Evolutionary conservation across 2,888 invertebrate species (phyloP).

Genomic region (Apamea monoglypha): DNA sequence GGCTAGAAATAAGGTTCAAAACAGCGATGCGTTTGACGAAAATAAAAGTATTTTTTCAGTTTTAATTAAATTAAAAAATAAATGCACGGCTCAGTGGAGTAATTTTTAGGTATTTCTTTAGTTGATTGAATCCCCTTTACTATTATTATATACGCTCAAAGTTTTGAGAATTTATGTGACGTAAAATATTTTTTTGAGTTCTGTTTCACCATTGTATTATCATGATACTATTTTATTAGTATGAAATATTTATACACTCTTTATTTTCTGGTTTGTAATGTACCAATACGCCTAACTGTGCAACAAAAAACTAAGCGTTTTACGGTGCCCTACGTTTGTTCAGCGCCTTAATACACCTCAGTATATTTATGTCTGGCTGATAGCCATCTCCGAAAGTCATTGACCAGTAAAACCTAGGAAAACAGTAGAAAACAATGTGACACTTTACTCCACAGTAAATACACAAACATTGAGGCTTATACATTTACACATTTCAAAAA

Average conservation of each 20-base stretch:
- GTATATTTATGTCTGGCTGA: not conserved
- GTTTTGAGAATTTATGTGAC: too few relatives aligned
- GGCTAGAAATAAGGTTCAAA: not conserved
- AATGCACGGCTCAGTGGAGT: not conserved
- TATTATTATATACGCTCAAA: too few relatives aligned
- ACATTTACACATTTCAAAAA: too few relatives aligned
- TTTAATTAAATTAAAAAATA: not conserved
- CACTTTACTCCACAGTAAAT: not conserved
- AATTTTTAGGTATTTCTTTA: not conserved
- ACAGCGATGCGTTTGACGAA: too few relatives aligned
- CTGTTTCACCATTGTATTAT: too few relatives aligned
- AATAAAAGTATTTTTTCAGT: not conserved
- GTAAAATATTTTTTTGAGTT: not conserved
- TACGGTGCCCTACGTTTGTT: not conserved
- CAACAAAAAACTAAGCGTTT: not conserved
- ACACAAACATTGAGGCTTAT: not conserved
- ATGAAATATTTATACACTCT: too few relatives aligned
- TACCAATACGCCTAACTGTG: too few relatives aligned
- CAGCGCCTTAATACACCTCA: not conserved
- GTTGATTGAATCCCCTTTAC: not conserved
- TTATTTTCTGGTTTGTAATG: too few relatives aligned
- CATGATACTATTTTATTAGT: too few relatives aligned
- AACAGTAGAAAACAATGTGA: constrained; percentile 6
- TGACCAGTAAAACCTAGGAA: constrained; percentile 2
- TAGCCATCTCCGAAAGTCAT: constrained; percentile 2